Evolutionary conservation across 2,888 invertebrate genomes (phyloP).

Genomic region (Charanyca ferruginea): DNA sequence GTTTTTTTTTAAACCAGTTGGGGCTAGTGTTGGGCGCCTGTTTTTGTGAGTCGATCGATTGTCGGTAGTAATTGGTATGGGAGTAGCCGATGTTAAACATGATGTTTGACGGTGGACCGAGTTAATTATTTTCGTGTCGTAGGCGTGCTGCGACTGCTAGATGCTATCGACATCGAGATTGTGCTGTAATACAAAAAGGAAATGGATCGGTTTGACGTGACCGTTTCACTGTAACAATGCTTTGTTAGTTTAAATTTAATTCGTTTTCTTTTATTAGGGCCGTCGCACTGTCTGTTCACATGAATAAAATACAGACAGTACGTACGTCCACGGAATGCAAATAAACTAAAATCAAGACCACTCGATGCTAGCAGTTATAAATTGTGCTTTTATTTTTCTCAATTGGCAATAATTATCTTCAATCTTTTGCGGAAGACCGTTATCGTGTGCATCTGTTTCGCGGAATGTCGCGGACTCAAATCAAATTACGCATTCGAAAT

Average conservation of each 20-base stretch:
- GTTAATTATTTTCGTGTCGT: constrained; percentile 90
- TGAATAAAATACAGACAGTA: constrained; percentile 55
- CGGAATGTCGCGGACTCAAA: constrained; percentile 83
- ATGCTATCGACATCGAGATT: constrained; percentile 84
- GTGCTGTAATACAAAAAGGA: constrained; percentile 78
- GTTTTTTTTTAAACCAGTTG: constrained; percentile 78
- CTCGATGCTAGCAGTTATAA: constrained; percentile 67
- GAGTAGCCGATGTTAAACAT: constrained; percentile 90
- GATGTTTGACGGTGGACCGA: constrained; percentile 86
- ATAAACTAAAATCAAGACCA: constrained; percentile 75
- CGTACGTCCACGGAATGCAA: constrained; percentile 69
- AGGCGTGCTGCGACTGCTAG: constrained; percentile 82
- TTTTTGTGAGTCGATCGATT: constrained; percentile 85
- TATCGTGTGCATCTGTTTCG: constrained; percentile 80
- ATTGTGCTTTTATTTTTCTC: constrained; percentile 74
- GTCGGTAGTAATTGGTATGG: constrained; percentile 90
- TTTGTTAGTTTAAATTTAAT: constrained; percentile 74
- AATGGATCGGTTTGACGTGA: constrained; percentile 81
- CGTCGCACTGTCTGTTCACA: constrained; percentile 49
- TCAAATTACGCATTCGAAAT: constrained; percentile 87
- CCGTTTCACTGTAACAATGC: constrained; percentile 71
- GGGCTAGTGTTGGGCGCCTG: constrained; percentile 82
- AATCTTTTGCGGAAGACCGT: constrained; percentile 79
- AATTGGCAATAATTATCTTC: constrained; percentile 70
- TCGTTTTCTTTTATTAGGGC: constrained; percentile 63